phyloP scores from a whole-genome alignment of 2,797 vertebrate species.

The Trematomus bernacchii region DNA sequence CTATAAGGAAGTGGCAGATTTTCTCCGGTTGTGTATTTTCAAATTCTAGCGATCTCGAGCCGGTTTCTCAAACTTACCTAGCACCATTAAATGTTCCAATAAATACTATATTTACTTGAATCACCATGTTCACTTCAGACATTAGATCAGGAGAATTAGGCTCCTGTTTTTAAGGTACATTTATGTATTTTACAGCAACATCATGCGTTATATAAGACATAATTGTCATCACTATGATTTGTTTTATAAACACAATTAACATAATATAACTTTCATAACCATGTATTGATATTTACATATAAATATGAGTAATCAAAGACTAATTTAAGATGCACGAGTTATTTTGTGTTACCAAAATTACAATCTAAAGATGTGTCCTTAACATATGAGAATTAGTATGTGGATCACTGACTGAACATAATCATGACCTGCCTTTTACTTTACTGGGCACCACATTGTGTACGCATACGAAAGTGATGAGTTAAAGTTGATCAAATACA shows the following conservation, averaged over 20 bases:
- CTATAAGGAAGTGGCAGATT: too few relatives aligned
- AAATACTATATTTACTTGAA: slow-evolving; percentile 14
- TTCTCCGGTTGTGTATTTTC: too few relatives aligned
- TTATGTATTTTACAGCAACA: neutral
- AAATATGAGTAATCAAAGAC: neutral
- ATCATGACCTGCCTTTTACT: neutral
- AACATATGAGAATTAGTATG: neutral
- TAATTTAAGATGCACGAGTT: neutral
- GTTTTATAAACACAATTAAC: neutral
- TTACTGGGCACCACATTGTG: neutral
- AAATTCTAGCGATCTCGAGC: too few relatives aligned
- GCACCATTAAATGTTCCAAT: neutral
- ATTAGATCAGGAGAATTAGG: neutral
- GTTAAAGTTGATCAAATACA: neutral
- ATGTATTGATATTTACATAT: too few relatives aligned
- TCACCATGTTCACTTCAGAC: neutral
- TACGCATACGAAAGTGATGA: neutral
- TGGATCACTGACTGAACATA: neutral
- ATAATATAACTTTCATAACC: too few relatives aligned
- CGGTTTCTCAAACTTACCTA: too few relatives aligned
- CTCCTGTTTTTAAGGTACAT: neutral
- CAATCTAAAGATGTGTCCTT: neutral
- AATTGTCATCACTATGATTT: neutral
- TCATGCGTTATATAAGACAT: neutral
- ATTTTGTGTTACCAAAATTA: neutral